Evolutionary conservation across 1,140 invertebrate species (phyloP).

Genomic region (Anastatus disparis): DNA sequence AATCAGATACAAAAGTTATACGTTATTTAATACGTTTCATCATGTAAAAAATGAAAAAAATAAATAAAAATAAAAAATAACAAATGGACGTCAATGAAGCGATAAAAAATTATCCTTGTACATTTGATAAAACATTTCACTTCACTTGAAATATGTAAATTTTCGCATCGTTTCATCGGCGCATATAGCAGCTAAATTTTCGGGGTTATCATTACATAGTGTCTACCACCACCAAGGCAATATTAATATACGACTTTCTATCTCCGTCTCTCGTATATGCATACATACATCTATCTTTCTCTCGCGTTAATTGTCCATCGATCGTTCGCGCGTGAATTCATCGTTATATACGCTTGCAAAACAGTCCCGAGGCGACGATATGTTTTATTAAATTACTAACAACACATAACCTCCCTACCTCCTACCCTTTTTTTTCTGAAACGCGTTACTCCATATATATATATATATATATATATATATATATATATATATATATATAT

Average conservation of each 20-base stretch:
- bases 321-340: conserved; percentile 7
- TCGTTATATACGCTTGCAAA: neutral
- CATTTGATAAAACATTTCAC: neutral
- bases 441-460: too few species aligned
- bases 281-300: neutral
- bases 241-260: neutral
- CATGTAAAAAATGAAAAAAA: neutral
- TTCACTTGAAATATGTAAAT: neutral
- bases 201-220: neutral
- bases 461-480: too few species aligned
- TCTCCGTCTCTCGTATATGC: neutral
- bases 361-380: conserved; percentile 23
- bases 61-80: too few species aligned
- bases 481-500: too few species aligned
- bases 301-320: conserved; percentile 19
- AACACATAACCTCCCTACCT: too few species aligned
- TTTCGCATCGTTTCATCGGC: neutral
- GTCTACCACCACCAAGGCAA: neutral
- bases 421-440: too few species aligned
- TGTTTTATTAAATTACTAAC: conserved; percentile 33
- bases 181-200: conserved; percentile 8
- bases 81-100: neutral
- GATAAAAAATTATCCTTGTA: conserved; percentile 9
- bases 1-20: conserved; percentile 1
- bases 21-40: neutral